Conservation (phyloP, 2,888 invertebrate species). For the Stictocephala bisonia region DNA sequence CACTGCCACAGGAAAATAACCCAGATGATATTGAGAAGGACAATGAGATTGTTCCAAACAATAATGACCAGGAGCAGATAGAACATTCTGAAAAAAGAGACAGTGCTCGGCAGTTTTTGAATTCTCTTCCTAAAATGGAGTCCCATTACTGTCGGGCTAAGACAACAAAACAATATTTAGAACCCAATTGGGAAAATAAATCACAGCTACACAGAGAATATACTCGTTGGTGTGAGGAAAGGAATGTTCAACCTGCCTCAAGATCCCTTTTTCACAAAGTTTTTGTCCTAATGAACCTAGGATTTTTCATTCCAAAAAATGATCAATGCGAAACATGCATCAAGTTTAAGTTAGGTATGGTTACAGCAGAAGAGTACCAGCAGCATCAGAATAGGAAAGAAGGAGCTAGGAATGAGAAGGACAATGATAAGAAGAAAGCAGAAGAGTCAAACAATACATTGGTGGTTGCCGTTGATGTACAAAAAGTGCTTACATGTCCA, state of each 20-base stretch:
- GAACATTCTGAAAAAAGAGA: conserved; percentile 31
- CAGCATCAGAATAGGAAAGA: conserved; percentile 41
- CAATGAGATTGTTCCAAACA: neutral
- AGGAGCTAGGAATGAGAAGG: conserved; percentile 12
- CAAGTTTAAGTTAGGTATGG: conserved; percentile 16
- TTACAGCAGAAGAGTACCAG: conserved; percentile 29
- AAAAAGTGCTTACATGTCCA: conserved; percentile 43
- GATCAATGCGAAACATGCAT: conserved; percentile 44
- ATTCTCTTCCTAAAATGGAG: conserved; percentile 40
- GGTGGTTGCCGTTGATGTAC: conserved; percentile 40
- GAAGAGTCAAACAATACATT: conserved; percentile 11
- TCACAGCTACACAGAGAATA: conserved; percentile 38
- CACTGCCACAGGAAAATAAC: conserved; percentile 10
- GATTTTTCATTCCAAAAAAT: conserved; percentile 51
- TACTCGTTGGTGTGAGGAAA: conserved; percentile 24
- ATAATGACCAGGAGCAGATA: too few relatives aligned
- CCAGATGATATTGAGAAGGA: neutral
- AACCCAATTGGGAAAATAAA: conserved; percentile 40
- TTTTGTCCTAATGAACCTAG: conserved; percentile 49
- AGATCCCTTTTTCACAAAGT: conserved; percentile 32
- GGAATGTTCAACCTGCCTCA: conserved; percentile 23
- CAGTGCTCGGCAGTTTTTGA: conserved; percentile 17
- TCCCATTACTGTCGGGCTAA: conserved; percentile 30
- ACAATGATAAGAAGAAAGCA: conserved; percentile 24
- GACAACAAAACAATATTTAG: conserved; percentile 33